Conservation (phyloP, 2,113 vertebrate genomes). For the Argyrosomus japonicus region DNA sequence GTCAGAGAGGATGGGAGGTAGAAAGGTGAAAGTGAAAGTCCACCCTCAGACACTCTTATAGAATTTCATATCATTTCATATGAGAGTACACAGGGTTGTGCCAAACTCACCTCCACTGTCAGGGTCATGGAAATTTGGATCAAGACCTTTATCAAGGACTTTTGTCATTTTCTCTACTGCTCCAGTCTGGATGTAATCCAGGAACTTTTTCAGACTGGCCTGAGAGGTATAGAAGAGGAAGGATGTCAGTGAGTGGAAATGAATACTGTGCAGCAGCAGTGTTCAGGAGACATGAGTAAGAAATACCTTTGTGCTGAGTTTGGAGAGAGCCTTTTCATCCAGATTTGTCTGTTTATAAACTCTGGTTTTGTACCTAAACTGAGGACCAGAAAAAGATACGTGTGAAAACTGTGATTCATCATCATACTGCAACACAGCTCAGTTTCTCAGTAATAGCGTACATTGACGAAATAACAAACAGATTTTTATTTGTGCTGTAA, state of each 20-base stretch:
- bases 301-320: slow-evolving; percentile 94
- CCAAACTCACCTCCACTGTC: slow-evolving; percentile 89
- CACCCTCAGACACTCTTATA: neutral
- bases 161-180: slow-evolving; percentile 89
- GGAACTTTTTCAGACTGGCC: slow-evolving; percentile 93
- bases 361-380: slow-evolving; percentile 98
- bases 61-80: neutral
- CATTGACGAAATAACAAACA: slow-evolving; percentile 14
- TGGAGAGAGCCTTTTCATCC: slow-evolving; percentile 96
- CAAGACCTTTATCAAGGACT: slow-evolving; percentile 92
- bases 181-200: slow-evolving; percentile 90
- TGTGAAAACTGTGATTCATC: slow-evolving; percentile 46
- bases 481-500: slow-evolving; percentile 1
- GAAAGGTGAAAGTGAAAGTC: slow-evolving; percentile 9
- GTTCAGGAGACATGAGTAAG: neutral
- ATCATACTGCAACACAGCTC: slow-evolving; percentile 22
- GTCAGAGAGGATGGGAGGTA: neutral
- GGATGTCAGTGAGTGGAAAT: neutral
- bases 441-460: slow-evolving; percentile 5
- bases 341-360: slow-evolving; percentile 96
- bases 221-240: slow-evolving; percentile 56
- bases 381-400: slow-evolving; percentile 50
- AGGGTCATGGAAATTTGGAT: slow-evolving; percentile 93
- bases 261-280: neutral
- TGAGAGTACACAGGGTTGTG: neutral